Evolutionary conservation across 1,140 invertebrate genomes (phyloP), one percentile per base, ranked within the genome.

Genomic region (Drosophila pallidifrons): DNA sequence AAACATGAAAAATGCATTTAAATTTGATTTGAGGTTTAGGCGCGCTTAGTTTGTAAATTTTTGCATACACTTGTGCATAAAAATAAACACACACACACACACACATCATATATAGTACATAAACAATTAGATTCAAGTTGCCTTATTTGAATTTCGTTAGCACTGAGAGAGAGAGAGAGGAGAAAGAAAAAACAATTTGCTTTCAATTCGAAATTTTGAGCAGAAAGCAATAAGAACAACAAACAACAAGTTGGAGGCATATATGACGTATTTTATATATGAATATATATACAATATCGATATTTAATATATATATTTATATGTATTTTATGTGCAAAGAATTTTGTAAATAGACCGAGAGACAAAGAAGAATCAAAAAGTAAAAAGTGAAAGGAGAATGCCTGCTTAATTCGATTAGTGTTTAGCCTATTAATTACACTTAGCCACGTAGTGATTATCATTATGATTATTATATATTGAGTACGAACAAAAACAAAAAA

Each of bases 141-240:
- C 86, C 85, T 88, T 88, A 88, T 88, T 88, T 88, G 86, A 88
- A 90, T 88, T 89, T 90, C 71, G 85, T 88, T 90, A 85, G 72
- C 77, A 85, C 70, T 81, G 80, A 88, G 66, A 45, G 11, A 61
- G 54, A 72, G 41, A 54, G 20, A 66, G 47, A 54, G n/a, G 11
- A 32, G 13, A 54, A 54, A n/a, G 63, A 52, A 16, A 65, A 55
- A 52, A 67, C 67, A 45, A 78, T 72, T 73, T 81, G 75, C 79
- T 82, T 86, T 65, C 41, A 55, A 77, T 72, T 70, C 67, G 58
- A 71, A 69, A 63, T 65, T 69, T 64, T 49, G 57, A 77, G 74
- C 64, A 74, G 55, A 54, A 67, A 54, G 30, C 25, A 54, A 54
- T 66, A 54, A 38, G 28, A 67, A 46, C 45, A 78, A 58, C 66